A percentile compares a stretch with the other conserved stretches of the same genome.
Evolutionary conservation across 2,888 invertebrate species (phyloP).

Genomic region (Megamerina dolium): DNA sequence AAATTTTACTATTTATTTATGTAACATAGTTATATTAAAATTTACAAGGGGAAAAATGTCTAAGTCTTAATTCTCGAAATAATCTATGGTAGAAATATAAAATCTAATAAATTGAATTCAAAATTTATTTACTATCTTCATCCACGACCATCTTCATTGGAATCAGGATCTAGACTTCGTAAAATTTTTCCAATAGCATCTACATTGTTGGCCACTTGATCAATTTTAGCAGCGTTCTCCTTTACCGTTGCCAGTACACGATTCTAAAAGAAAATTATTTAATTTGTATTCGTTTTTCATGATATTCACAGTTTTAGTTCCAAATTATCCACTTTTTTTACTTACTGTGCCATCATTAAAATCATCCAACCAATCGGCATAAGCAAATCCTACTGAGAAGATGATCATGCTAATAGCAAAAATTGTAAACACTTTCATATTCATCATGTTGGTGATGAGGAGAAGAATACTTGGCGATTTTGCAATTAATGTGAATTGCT

Average conservation of each 20-base stretch:
- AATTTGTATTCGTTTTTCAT: background rate
- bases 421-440: constrained; percentile 14
- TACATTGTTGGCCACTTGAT: constrained; percentile 18
- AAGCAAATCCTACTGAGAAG: constrained; percentile 18
- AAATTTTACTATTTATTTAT: background rate
- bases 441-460: constrained; percentile 14
- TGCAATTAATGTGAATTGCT: too few relatives aligned
- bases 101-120: too few relatives aligned
- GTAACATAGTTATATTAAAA: background rate
- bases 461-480: too few relatives aligned
- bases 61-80: too few relatives aligned
- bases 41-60: background rate
- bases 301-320: background rate
- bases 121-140: too few relatives aligned
- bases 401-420: constrained; percentile 18
- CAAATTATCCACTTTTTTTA: background rate
- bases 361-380: constrained; percentile 25
- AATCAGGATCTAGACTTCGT: constrained; percentile 12
- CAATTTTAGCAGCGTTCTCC: constrained; percentile 20
- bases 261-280: constrained; percentile 11
- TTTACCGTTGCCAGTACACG: constrained; percentile 18
- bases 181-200: constrained; percentile 18
- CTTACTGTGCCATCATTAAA: constrained; percentile 23
- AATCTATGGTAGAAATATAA: too few relatives aligned
- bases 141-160: too few relatives aligned